Percentiles rank a stretch among this genome's conserved stretches.
Evolutionary conservation across 2,797 vertebrate genomes (phyloP).

Genomic region (Platalea minor): DNA sequence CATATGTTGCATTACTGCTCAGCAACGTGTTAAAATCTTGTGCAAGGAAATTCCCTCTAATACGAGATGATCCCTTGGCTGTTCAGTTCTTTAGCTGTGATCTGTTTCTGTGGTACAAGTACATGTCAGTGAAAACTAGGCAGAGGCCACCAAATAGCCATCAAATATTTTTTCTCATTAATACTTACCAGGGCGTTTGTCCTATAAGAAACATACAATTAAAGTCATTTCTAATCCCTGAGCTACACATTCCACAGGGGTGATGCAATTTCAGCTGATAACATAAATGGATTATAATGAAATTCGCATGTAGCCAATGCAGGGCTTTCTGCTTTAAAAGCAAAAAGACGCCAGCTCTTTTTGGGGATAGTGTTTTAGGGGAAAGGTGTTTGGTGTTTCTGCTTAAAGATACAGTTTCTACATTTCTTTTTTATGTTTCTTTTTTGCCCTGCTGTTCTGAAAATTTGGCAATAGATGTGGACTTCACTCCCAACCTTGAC

Average conservation of each 20-base stretch:
- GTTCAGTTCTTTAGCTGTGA: background rate
- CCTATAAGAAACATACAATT: background rate
- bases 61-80: background rate
- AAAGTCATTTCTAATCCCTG: background rate
- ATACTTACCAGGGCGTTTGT: background rate
- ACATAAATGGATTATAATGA: background rate
- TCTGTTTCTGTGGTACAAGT: background rate
- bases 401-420: background rate
- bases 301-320: background rate
- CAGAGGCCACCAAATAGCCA: background rate
- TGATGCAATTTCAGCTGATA: slow-evolving; percentile 14
- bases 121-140: background rate
- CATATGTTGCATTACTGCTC: background rate
- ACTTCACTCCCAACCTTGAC: background rate
- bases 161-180: background rate
- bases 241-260: background rate
- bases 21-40: background rate
- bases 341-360: background rate
- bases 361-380: background rate
- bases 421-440: background rate
- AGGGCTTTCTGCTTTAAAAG: background rate
- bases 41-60: background rate
- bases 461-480: background rate
- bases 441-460: background rate
- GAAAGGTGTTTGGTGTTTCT: background rate